phyloP scores from a whole-genome alignment of 64 coral and sea anemone species.

The Astreopora myriophthalma region DNA sequence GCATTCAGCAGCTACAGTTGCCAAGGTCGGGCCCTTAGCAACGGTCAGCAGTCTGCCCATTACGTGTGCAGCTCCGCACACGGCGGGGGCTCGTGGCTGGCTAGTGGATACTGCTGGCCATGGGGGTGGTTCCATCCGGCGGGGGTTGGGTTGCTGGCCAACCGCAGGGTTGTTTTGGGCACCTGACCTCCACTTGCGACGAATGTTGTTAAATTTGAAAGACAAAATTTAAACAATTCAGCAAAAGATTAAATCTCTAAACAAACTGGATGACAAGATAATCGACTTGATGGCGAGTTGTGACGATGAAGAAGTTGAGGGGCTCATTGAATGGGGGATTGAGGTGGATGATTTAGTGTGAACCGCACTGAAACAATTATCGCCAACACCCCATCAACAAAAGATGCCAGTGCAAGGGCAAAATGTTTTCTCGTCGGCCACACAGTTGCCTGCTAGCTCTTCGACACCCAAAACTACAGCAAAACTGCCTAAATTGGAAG shows the following conservation, averaged over 20 bases:
- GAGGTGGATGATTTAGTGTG: not conserved
- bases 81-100: no score
- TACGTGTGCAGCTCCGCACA: no score
- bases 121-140: no score
- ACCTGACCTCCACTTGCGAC: not conserved
- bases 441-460: not conserved
- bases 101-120: no score
- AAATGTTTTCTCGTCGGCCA: not conserved
- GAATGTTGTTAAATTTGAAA: not conserved
- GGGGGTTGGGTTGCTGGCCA: no score
- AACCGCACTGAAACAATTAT: not conserved
- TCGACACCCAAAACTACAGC: not conserved
- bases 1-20: no score
- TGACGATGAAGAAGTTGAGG: not conserved
- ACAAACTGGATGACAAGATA: not conserved
- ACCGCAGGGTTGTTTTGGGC: no score
- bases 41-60: no score
- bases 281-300: not conserved
- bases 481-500: slow-evolving; percentile 35
- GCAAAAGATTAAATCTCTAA: not conserved
- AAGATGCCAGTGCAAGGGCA: not conserved
- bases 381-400: not conserved
- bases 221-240: not conserved
- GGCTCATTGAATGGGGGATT: not conserved
- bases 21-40: no score